These are phyloP conservation scores for Crotalus viridis DNA, from an alignment of 2,113 vertebrate species.

Conservation along the genomic window DNA sequence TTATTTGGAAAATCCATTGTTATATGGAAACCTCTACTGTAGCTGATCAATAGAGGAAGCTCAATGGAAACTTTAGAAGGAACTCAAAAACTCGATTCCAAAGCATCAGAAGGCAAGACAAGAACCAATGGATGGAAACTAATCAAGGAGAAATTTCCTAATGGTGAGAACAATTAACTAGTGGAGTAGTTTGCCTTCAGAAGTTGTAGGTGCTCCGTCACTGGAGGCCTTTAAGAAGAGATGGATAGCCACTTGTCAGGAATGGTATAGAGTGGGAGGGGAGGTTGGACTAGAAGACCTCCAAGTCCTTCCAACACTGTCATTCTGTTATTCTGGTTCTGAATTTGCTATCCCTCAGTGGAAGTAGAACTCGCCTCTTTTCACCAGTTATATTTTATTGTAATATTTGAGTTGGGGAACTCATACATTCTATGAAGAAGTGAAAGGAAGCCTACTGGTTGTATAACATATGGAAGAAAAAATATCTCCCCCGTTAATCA, in stretches of 20 bases:
- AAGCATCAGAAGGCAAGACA: not conserved
- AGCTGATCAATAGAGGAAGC: not conserved
- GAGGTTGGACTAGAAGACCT: not conserved
- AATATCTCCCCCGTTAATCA: conserved; percentile 17
- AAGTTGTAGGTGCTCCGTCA: not conserved
- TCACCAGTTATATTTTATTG: not conserved
- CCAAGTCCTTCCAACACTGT: not conserved
- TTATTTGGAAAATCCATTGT: not conserved
- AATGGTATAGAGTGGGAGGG: not conserved
- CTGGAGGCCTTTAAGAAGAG: not conserved
- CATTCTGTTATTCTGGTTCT: not conserved
- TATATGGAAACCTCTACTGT: not conserved
- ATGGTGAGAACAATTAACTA: not conserved
- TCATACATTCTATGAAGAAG: conserved; percentile 31
- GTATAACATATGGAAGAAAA: not conserved
- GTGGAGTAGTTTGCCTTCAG: not conserved
- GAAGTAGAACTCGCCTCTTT: not conserved
- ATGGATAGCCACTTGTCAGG: not conserved
- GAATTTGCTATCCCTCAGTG: not conserved
- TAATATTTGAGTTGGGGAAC: conserved; percentile 20
- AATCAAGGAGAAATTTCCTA: too few species aligned
- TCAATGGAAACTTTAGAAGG: not conserved
- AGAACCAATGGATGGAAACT: not conserved
- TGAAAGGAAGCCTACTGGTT: not conserved
- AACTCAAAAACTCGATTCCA: not conserved